These are phyloP conservation scores for Colaptes auratus DNA, from an alignment of 2,113 vertebrate species.

Conservation along the genomic window DNA sequence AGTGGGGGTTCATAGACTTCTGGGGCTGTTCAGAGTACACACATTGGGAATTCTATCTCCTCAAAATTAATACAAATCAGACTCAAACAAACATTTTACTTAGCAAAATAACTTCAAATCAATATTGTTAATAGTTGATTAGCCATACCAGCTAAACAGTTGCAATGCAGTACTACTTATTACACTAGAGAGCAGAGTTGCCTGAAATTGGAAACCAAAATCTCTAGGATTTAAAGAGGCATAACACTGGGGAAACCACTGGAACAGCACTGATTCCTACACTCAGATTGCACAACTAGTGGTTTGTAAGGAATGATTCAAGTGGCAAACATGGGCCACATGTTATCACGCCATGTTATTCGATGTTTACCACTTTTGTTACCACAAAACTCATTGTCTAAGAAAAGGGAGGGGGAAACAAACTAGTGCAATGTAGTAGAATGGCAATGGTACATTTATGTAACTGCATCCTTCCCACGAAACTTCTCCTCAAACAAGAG, in stretches of 20 bases:
- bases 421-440: background rate
- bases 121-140: conserved; percentile 4
- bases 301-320: background rate
- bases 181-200: background rate
- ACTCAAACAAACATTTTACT: background rate
- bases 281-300: background rate
- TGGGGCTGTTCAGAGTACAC: background rate
- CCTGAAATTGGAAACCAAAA: background rate
- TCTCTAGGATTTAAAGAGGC: background rate
- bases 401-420: background rate
- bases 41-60: background rate
- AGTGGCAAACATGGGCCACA: background rate
- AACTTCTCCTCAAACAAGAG: background rate
- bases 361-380: background rate
- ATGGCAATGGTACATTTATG: background rate
- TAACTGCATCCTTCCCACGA: background rate
- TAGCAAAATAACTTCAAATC: background rate
- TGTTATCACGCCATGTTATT: background rate
- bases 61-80: conserved; percentile 28
- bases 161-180: background rate
- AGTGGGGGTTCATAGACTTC: background rate
- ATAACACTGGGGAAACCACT: background rate
- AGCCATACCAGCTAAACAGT: background rate
- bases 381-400: background rate
- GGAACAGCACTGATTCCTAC: background rate